These are phyloP conservation scores for Mythimna albipuncta DNA, from an alignment of 2,888 invertebrate species.

Conservation along the genomic window DNA sequence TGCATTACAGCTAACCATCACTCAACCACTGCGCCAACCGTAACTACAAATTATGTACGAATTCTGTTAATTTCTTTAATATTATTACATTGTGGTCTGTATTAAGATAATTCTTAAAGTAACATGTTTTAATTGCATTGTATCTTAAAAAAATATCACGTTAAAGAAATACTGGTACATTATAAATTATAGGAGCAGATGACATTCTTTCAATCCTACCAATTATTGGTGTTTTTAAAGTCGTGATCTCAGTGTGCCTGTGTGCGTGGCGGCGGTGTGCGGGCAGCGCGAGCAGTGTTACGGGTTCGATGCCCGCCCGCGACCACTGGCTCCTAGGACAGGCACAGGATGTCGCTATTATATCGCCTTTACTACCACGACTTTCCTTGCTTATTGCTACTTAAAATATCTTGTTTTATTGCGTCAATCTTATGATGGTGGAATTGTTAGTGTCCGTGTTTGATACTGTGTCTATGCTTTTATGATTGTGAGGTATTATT, in stretches of 20 bases:
- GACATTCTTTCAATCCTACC: slow-evolving; percentile 26
- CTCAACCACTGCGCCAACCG: too few species aligned
- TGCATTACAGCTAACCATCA: too few species aligned
- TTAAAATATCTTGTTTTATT: slow-evolving; percentile 53
- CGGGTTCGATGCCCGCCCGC: slow-evolving; percentile 86
- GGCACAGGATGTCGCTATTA: slow-evolving; percentile 84
- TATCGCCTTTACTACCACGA: slow-evolving; percentile 63
- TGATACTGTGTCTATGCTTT: slow-evolving; percentile 2
- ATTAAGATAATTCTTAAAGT: background rate
- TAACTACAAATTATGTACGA: too few species aligned
- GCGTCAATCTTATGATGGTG: slow-evolving; percentile 25
- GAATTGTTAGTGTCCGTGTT: background rate
- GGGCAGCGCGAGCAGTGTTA: slow-evolving; percentile 63
- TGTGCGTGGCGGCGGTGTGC: slow-evolving; percentile 62
- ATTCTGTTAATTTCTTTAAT: background rate
- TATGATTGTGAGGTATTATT: background rate
- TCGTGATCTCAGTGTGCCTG: slow-evolving; percentile 53
- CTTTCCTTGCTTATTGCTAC: slow-evolving; percentile 60
- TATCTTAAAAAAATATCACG: slow-evolving; percentile 15
- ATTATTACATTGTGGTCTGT: background rate
- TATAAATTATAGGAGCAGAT: slow-evolving; percentile 14
- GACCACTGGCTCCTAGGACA: slow-evolving; percentile 78
- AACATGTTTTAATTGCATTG: background rate
- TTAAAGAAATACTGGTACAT: background rate
- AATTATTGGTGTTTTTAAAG: slow-evolving; percentile 57